Percentiles rank a stretch among this genome's conserved stretches.
phyloP scores from a whole-genome alignment of 2,113 vertebrate species.

The Nannospalax galili region DNA sequence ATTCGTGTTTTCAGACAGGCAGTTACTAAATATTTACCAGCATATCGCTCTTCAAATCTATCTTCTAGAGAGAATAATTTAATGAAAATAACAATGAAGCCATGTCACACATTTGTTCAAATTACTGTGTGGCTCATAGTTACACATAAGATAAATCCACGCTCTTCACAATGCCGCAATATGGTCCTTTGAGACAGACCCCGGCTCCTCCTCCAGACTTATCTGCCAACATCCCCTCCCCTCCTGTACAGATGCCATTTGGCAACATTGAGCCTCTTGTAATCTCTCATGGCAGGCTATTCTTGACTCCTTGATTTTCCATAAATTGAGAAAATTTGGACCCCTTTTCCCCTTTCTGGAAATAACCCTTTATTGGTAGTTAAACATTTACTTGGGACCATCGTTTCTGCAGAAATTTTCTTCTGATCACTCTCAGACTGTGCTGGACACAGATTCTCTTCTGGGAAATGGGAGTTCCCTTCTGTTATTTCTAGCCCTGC shows the following conservation, averaged over 20 bases:
- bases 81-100: background rate
- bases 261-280: background rate
- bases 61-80: background rate
- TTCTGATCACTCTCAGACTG: background rate
- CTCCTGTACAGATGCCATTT: background rate
- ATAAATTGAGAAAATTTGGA: background rate
- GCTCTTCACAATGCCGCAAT: background rate
- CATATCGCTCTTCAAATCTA: background rate
- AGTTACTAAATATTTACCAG: background rate
- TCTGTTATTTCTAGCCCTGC: background rate
- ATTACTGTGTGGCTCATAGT: background rate
- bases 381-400: background rate
- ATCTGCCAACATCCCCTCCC: background rate
- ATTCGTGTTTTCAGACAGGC: background rate
- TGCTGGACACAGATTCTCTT: background rate
- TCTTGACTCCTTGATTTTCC: background rate
- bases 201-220: background rate
- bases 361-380: background rate
- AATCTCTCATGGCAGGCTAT: background rate
- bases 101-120: background rate
- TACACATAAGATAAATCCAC: background rate
- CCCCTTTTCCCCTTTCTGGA: background rate
- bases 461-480: accelerated
- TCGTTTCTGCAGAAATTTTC: background rate
- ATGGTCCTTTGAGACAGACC: background rate